A percentile compares a stretch with the other conserved stretches of the same genome.
phyloP scores from a whole-genome alignment of 2,797 vertebrate genomes.

The Podargus strigoides region DNA sequence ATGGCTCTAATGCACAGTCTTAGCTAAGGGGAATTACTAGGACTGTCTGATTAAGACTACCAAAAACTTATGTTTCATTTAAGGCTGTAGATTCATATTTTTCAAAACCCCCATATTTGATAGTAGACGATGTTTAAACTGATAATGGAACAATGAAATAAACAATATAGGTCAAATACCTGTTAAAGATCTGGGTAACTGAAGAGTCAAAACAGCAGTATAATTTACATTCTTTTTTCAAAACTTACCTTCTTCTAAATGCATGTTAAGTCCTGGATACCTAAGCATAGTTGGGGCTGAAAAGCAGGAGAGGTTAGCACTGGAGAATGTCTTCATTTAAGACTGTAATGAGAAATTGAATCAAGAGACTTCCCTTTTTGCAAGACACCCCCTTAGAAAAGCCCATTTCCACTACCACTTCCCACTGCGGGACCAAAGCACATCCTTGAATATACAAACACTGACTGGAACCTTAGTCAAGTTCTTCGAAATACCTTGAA shows the following conservation, averaged over 20 bases:
- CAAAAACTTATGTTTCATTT: neutral
- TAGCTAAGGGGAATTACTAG: neutral
- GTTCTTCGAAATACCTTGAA: neutral
- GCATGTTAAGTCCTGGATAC: neutral
- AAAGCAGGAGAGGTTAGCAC: neutral
- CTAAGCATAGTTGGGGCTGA: neutral
- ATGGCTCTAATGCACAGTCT: neutral
- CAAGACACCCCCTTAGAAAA: neutral
- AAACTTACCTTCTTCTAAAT: neutral
- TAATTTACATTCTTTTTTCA: neutral
- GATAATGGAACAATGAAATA: neutral
- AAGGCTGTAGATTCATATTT: neutral
- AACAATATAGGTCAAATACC: neutral
- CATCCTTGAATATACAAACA: neutral
- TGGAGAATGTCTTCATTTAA: neutral
- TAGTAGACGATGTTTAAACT: neutral
- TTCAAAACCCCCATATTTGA: neutral
- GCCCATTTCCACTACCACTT: neutral
- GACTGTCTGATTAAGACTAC: neutral
- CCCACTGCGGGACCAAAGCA: neutral
- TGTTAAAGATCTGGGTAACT: neutral
- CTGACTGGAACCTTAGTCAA: neutral
- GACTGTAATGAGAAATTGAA: neutral
- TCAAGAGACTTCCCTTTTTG: neutral
- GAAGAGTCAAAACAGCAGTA: neutral